These are phyloP conservation scores for Aplysia californica DNA, from an alignment of 1,140 invertebrate genomes.

Conservation along the genomic window DNA sequence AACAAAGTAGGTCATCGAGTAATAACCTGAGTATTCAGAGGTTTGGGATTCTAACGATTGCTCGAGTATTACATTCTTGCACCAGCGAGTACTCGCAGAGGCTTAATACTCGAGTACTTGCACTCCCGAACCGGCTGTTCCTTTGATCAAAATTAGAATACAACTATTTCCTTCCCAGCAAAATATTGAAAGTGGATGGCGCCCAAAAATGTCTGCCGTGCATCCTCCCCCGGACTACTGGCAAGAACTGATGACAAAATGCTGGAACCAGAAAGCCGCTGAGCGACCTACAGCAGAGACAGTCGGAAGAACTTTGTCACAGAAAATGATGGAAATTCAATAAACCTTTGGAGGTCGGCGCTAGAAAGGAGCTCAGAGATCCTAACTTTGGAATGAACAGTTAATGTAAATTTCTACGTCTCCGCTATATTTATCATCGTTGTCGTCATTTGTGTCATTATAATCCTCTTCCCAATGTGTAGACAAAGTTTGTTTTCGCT, in stretches of 20 bases:
- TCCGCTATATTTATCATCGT: neutral
- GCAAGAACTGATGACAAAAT: slow-evolving; percentile 37
- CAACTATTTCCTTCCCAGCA: neutral
- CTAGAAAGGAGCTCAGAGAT: neutral
- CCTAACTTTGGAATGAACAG: neutral
- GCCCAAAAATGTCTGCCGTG: slow-evolving; percentile 39
- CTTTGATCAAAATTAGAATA: neutral
- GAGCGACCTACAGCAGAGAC: slow-evolving; percentile 30
- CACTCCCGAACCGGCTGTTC: neutral
- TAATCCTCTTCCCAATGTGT: too few relatives aligned
- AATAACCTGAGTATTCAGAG: too few relatives aligned
- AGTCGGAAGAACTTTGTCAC: neutral
- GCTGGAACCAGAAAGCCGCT: slow-evolving; percentile 44
- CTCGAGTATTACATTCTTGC: neutral
- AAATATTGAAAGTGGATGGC: slow-evolving; percentile 30
- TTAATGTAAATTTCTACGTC: neutral
- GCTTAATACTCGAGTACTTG: neutral
- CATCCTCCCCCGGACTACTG: slow-evolving; percentile 28
- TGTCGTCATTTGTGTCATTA: neutral
- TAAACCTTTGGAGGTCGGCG: neutral
- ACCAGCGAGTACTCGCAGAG: neutral
- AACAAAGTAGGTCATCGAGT: too few relatives aligned
- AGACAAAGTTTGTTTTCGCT: too few relatives aligned
- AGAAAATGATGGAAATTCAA: neutral
- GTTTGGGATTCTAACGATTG: neutral